Conservation (phyloP, 2,888 invertebrate species). For the Drosophila tanythrix region DNA sequence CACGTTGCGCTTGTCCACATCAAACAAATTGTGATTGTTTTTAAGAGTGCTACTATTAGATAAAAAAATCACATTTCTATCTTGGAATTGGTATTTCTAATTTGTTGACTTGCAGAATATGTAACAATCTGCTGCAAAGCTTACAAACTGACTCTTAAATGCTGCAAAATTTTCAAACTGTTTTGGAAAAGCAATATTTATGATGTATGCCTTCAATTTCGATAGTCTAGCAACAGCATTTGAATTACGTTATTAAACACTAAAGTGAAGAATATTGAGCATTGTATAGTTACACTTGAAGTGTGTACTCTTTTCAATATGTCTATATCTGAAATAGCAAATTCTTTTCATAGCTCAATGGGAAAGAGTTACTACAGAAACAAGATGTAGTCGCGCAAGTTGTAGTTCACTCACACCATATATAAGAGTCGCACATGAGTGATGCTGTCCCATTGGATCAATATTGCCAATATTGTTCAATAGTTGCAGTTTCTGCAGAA, state of each 20-base stretch:
- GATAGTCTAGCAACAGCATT: background rate
- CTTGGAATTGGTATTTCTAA: background rate
- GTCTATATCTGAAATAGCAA: background rate
- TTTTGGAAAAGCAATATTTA: background rate
- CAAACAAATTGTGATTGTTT: conserved; percentile 20
- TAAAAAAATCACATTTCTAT: background rate
- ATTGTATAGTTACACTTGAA: background rate
- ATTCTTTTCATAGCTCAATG: background rate
- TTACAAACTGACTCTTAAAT: background rate
- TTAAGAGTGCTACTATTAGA: background rate
- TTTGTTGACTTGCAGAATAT: background rate
- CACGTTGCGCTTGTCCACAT: conserved; percentile 41
- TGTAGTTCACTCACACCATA: background rate
- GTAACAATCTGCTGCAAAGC: background rate
- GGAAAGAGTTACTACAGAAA: background rate
- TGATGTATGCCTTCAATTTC: background rate
- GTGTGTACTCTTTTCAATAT: background rate
- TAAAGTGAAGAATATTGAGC: background rate
- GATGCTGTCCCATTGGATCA: background rate
- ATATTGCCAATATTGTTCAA: conserved; percentile 1
- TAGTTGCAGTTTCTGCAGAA: background rate
- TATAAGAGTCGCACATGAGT: background rate
- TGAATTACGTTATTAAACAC: background rate
- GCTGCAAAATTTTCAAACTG: background rate
- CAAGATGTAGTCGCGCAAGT: background rate